Conservation (phyloP, 2,113 vertebrate genomes). For the Helogale parvula region DNA sequence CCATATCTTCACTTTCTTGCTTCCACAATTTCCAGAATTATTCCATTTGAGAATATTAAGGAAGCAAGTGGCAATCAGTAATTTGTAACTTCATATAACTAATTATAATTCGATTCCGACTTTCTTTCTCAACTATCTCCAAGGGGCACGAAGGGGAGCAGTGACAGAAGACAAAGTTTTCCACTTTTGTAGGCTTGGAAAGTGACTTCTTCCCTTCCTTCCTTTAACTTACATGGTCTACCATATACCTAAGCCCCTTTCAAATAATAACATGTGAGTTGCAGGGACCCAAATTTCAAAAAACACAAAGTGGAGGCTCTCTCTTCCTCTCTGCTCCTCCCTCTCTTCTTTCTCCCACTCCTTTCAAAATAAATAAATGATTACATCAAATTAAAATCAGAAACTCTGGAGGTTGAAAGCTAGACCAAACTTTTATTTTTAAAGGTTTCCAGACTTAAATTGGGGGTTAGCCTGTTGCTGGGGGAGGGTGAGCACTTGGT, state of each 20-base stretch:
- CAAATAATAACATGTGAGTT: neutral
- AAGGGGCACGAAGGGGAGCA: neutral
- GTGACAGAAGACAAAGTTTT: neutral
- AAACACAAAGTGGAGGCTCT: neutral
- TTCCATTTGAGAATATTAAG: neutral
- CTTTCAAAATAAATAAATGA: no score
- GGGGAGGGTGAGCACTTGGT: neutral
- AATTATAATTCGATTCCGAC: neutral
- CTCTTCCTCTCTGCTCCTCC: no score
- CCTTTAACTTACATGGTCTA: neutral
- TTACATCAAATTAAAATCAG: neutral
- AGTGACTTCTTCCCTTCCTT: neutral
- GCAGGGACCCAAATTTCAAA: neutral
- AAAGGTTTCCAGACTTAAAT: neutral
- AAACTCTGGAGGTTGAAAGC: neutral
- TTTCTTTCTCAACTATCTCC: neutral
- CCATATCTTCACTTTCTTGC: rapidly evolving
- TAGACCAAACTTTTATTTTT: neutral
- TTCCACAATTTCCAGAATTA: neutral
- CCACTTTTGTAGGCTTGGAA: neutral
- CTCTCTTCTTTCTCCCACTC: no score
- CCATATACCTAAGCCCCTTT: neutral
- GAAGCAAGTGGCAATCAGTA: neutral
- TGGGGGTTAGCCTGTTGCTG: neutral
- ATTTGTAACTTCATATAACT: neutral